Base-by-base conservation (phyloP, 1,140 invertebrate genomes). In the Ridgeia piscesae region DNA sequence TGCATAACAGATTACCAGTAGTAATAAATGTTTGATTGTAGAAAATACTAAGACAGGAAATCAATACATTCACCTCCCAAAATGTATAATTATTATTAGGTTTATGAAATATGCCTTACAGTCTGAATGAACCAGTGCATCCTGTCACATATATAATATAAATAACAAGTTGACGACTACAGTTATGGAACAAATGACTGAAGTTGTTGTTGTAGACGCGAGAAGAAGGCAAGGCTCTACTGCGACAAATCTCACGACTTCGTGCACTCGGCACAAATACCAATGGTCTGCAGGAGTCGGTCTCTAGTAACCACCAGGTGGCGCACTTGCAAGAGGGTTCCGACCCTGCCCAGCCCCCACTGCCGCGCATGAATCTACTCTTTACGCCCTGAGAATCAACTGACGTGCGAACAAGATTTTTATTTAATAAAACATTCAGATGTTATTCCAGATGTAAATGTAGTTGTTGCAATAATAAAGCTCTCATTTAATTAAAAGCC, bases 171-270 rank as follows among this genome's bases (percentile, higher is more conserved):
- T 42, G 4, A 6, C 42, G n/a, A n/a, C n/a, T n/a, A n/a, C n/a
- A n/a, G n/a, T n/a, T n/a, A n/a, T n/a, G n/a, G n/a, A n/a, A n/a
- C n/a, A n/a, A n/a, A n/a, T n/a, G n/a, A n/a, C n/a, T n/a, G n/a
- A n/a, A 93, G 93, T 92, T 96, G 96, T 91, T n/a, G 48, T 92
- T 93, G 14, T 95, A 98, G 97, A 98, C 98, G 0, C 98, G 98
- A 96, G 98, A 99, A 96, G 98, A 98, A 95, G 98, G 98, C 0
- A 99, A 99, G 96, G 97, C 97, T 1, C 96, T 99, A 92, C 95
- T 99, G 0, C 97, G 97, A 95, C 97, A 97, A 0, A 99, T 99
- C 35, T 93, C 93, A 35, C 11, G 58, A 77, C 58, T 77, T 77
- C 58, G 58, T 21, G 2, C 58, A 21, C 58, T 77, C 2, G 58